Base-by-base conservation (phyloP, 2,888 invertebrate species). In the Aspidapion aeneum region DNA sequence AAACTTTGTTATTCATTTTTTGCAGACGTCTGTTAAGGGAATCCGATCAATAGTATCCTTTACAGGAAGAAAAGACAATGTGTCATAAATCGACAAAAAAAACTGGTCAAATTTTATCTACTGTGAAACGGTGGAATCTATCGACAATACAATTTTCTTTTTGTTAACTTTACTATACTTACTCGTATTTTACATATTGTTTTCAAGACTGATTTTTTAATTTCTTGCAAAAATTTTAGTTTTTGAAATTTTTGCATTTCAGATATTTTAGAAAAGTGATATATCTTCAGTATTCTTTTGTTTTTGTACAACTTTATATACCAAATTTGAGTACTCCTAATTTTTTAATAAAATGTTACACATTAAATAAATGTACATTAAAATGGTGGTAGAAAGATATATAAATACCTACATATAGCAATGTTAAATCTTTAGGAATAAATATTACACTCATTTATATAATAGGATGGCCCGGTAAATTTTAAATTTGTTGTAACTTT, bases 1-100 rank as follows among this genome's bases (percentile, higher is more conserved):
- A 52, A 52, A 19, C 3, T 52, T 7, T 9, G 17, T 52, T 52
- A n/a, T 52, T 18, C 16, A 56, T 56, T 63, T 55, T 66, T 86
- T 87, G 69, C 86, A 93, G 92, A 91, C 91, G 58, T 93, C 92
- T 56, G 91, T 93, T 62, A 92, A 92, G 81, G 92, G 92, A 1
- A 91, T 93, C 70, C 87, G 92, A 63, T 92, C 92, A 57, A 93
- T 93, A 73, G 93, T 93, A 21, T 90, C 91, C 48, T 93, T 93
- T 80, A 87, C 90, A 16, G 88, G 85, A 21, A 82, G 89, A 61
- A 89, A 89, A 76, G 90, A 90, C 69, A 83, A 86, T 9, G 77
- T 85, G 66, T 79, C 81, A 71, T 78, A 78, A 71, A 70, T 59
- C 63, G 68, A 70, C 57, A 63, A 63, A 69, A 68, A 64, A 64